Evolutionary conservation across 2,888 invertebrate species (phyloP).

Genomic region (Chrysina gloriosa): DNA sequence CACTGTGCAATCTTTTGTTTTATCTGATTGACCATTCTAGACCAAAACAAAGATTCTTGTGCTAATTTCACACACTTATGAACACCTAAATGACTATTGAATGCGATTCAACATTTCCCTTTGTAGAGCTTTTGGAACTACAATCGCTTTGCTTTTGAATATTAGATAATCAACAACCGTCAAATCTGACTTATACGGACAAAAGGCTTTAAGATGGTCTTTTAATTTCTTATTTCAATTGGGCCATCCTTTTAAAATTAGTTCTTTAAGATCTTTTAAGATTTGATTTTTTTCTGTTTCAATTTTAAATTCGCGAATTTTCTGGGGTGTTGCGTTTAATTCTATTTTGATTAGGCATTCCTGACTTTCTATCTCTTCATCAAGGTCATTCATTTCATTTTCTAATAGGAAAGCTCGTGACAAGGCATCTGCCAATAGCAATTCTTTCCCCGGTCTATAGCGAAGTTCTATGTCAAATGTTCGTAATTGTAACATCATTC

Average conservation of each 20-base stretch:
- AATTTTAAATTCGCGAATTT: background rate
- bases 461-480: background rate
- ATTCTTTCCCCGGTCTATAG: background rate
- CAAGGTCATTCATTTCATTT: background rate
- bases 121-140: background rate
- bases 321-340: background rate
- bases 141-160: background rate
- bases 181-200: background rate
- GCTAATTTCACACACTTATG: background rate
- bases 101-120: background rate
- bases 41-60: background rate
- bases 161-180: background rate
- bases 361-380: background rate
- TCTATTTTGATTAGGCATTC: background rate
- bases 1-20: background rate
- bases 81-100: background rate
- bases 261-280: background rate
- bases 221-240: background rate
- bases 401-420: background rate
- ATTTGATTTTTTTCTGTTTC: background rate
- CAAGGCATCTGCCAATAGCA: background rate
- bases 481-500: too few species aligned
- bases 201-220: background rate
- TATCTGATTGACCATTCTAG: background rate
- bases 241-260: background rate